Percentiles rank a stretch among this genome's conserved stretches.
Conservation (phyloP, 2,113 vertebrate species). For the Bos javanicus region DNA sequence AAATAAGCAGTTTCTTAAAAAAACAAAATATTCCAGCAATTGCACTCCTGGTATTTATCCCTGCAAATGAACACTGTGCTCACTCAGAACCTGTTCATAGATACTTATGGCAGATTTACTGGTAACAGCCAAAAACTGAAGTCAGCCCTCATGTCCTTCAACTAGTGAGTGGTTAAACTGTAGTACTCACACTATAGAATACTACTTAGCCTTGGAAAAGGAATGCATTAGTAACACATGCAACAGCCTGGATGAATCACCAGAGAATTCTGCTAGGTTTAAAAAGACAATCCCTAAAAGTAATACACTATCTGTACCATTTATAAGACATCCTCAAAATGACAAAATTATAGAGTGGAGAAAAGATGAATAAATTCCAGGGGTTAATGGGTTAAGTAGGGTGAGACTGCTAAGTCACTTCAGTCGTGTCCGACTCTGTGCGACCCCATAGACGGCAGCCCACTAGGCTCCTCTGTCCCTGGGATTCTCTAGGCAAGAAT, state of each 20-base stretch:
- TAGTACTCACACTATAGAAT: background rate
- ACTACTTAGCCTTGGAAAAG: background rate
- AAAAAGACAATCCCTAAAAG: background rate
- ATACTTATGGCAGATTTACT: background rate
- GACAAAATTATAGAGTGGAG: background rate
- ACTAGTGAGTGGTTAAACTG: background rate
- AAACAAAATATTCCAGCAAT: background rate
- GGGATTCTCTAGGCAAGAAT: too few relatives aligned
- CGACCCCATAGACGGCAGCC: too few relatives aligned
- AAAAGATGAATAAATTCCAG: background rate
- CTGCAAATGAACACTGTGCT: background rate
- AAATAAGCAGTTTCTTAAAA: background rate
- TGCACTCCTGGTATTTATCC: conserved; percentile 5
- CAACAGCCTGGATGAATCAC: background rate
- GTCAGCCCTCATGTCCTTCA: background rate
- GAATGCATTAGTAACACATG: background rate
- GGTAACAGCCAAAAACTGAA: background rate
- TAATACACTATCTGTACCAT: background rate
- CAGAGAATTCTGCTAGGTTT: background rate
- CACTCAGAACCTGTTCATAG: background rate
- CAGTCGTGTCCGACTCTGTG: too few relatives aligned
- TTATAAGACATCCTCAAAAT: background rate
- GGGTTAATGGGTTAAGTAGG: background rate
- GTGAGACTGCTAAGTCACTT: background rate
- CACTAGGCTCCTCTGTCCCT: too few relatives aligned